Base-by-base conservation (phyloP, 1,140 invertebrate species). In the Venustaconcha ellipsiformis region DNA sequence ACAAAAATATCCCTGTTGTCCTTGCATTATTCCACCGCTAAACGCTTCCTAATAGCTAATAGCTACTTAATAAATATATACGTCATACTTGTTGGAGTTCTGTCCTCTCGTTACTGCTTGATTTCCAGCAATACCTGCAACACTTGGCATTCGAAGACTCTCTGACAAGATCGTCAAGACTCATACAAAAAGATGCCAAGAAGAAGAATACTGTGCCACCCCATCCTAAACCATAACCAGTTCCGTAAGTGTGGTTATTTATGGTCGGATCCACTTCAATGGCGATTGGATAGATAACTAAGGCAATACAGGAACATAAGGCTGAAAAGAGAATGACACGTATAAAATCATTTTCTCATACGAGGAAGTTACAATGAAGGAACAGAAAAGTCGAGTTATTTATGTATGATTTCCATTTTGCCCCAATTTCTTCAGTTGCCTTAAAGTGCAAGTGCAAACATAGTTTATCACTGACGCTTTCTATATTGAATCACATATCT, bases 151-250 rank as follows among this genome's bases (percentile, higher is more conserved):
- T 81, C 17, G 84, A 81, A 62, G 84, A 87, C 77, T 87, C 84
- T 11, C 85, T 76, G 57, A 89, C 86, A 57, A 89, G 64, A 64
- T 89, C 88, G 78, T 89, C 88, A 59, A 89, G 69, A 71, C 84
- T 88, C 88, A 89, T 89, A 79, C 88, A 89, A n/a, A 89, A 78
- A n/a, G 88, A 85, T 5, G 88, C 84, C 57, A 82, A 83, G 30
- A 87, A 80, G 77, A 87, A 89, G 82, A 88, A 88, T 76, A 86
- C 81, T 68, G 88, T 82, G 65, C 86, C 83, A 59, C 82, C 88
- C 87, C 88, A 89, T 18, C 87, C 88, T 17, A 89, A 80, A 14
- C 83, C 86, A 78, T 87, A 89, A 20, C 87, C 88, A n/a, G 82
- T 80, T 6, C 88, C 88, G 72, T 86, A 89, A 11, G 77, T 70